Base-by-base conservation (phyloP, 1,140 invertebrate species). In the Drosophila insularis region DNA sequence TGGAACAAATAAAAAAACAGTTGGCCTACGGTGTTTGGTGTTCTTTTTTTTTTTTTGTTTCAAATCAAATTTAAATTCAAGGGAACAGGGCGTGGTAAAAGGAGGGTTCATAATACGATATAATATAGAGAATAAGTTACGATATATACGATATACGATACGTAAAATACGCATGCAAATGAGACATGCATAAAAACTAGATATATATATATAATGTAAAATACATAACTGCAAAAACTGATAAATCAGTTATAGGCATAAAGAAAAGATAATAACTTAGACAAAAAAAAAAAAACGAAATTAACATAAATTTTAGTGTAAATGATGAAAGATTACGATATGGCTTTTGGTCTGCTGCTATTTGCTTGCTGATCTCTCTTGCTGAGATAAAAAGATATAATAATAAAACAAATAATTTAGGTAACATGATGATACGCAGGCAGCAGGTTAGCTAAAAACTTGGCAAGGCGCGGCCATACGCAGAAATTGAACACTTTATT, bases 1-100 rank as follows among this genome's bases (percentile, higher is more conserved):
- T 74, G 85, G 84, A 89, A 87, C 82, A 87, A 89, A 87, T 82
- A 79, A 87, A 84, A 67, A 68, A 80, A 70, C 65, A 74, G 53
- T 81, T 68, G 64, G 78, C 68, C 82, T 76, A 43, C 74, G 73
- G 43, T 50, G n/a, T 43, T 43, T 43, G 14, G 14, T 43, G 7
- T 43, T 56, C 53, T 60, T 55, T 54, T 32, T 58, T 46, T 39
- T 54, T 60, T 46, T 54, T 35, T 54, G 37, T 23, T 40, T 54
- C 3, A 63, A 86, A 70, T 67, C 80, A 85, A 89, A 86, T 81
- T 87, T 68, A 86, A 85, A 82, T 75, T 63, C 58, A 40, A 60
- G 27, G 43, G 65, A 35, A 32, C 37, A 40, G 54, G 19, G 54
- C 21, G 4, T 27, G 46, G n/a, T 5, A 4, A 21, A 4, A 39